Conservation (phyloP, 2,113 vertebrate genomes). For the Nothoprocta pentlandii region DNA sequence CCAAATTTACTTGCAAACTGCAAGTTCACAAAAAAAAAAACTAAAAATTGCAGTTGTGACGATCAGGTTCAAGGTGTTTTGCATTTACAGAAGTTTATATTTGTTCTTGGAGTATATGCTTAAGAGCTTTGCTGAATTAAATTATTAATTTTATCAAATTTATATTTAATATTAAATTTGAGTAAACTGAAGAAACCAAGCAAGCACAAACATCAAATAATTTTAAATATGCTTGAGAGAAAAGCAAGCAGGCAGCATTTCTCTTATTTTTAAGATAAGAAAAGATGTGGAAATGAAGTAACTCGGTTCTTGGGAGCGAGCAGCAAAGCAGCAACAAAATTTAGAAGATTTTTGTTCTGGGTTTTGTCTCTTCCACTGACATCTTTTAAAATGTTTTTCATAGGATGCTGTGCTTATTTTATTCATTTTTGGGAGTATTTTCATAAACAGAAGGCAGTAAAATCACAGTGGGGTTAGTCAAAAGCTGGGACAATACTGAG, state of each 20-base stretch:
- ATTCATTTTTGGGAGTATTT: neutral
- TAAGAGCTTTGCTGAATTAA: neutral
- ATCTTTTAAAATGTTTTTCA: neutral
- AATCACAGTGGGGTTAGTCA: neutral
- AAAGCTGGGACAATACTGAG: neutral
- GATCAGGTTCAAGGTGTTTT: neutral
- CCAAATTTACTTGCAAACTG: neutral
- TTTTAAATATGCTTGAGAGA: neutral
- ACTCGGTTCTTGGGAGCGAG: neutral
- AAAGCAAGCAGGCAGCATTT: neutral
- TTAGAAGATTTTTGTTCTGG: conserved; percentile 7
- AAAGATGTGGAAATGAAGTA: neutral
- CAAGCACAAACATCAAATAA: neutral
- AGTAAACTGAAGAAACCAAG: neutral
- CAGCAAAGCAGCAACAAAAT: conserved; percentile 14
- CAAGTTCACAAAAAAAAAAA: neutral
- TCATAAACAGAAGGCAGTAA: neutral
- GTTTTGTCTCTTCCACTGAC: neutral
- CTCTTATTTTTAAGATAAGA: neutral
- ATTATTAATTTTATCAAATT: too few relatives aligned
- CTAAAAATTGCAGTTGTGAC: neutral
- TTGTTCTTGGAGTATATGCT: neutral
- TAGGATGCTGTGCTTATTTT: neutral
- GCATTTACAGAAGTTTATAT: neutral
- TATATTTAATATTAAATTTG: neutral